Percentiles rank a stretch among this genome's conserved stretches.
Evolutionary conservation across 2,113 vertebrate species (phyloP).

Genomic region (Gallinago jamesoni): DNA sequence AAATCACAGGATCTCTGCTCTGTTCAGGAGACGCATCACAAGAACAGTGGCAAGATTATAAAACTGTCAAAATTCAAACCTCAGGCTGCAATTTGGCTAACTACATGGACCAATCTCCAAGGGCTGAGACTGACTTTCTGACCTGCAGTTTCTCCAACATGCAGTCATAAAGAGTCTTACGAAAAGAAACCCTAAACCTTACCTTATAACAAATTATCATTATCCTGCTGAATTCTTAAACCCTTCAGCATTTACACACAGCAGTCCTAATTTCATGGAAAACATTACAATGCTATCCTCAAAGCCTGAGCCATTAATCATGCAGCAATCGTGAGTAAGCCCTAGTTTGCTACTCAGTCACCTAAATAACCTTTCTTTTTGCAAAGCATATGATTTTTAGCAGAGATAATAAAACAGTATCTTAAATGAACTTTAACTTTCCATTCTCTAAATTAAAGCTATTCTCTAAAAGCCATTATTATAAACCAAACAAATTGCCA

Average conservation of each 20-base stretch:
- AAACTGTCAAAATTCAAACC: background rate
- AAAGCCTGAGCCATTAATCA: conserved; percentile 10
- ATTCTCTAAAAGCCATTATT: background rate
- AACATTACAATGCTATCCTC: background rate
- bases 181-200: background rate
- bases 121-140: background rate
- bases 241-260: background rate
- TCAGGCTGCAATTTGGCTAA: background rate
- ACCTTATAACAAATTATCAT: background rate
- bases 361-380: background rate
- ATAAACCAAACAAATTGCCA: background rate
- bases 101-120: background rate
- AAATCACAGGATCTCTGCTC: background rate
- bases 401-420: background rate
- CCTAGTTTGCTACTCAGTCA: background rate
- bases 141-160: background rate
- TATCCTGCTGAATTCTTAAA: background rate
- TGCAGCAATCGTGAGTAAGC: background rate
- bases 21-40: background rate
- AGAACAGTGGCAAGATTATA: background rate
- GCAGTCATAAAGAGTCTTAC: accelerated
- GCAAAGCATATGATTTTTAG: background rate
- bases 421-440: background rate
- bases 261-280: conserved; percentile 3
- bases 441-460: background rate